These are phyloP conservation scores for Acanthoscelides obtectus DNA, from an alignment of 2,888 invertebrate genomes.

Conservation along the genomic window DNA sequence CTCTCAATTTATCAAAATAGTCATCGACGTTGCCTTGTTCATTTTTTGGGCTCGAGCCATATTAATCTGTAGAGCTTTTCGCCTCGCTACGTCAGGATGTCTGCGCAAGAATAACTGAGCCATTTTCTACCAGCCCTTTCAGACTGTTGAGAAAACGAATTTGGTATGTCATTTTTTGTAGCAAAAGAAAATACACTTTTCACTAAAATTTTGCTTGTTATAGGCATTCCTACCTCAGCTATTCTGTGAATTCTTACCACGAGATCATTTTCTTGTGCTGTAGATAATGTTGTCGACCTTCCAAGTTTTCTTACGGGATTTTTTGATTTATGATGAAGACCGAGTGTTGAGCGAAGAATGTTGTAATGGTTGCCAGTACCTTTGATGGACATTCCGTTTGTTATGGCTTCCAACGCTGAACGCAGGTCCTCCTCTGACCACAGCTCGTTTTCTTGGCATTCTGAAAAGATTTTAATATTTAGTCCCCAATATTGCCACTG, in stretches of 20 bases:
- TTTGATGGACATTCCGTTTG: not conserved
- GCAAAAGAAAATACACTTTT: slow-evolving; percentile 16
- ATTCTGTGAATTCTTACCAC: slow-evolving; percentile 14
- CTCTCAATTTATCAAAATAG: not conserved
- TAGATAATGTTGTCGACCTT: slow-evolving; percentile 8
- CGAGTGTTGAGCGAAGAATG: not conserved
- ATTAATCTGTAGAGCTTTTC: slow-evolving; percentile 31
- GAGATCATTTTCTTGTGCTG: slow-evolving; percentile 17
- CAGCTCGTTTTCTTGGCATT: not conserved
- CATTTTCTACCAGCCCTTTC: slow-evolving; percentile 24
- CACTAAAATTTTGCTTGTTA: slow-evolving; percentile 15
- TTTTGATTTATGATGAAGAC: not conserved
- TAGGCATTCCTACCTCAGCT: slow-evolving; percentile 17
- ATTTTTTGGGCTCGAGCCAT: slow-evolving; percentile 31
- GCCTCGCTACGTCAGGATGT: slow-evolving; percentile 21
- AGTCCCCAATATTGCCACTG: not conserved
- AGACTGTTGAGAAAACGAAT: too few relatives aligned
- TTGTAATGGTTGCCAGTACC: not conserved
- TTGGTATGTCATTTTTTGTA: slow-evolving; percentile 9
- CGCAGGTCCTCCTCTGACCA: not conserved
- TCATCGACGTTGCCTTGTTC: slow-evolving; percentile 11
- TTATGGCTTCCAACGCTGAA: not conserved
- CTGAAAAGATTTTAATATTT: not conserved
- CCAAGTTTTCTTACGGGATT: too few relatives aligned
- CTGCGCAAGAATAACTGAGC: slow-evolving; percentile 22